These are phyloP conservation scores for Pemphigus obesinymphae DNA, from an alignment of 1,140 invertebrate species.

Conservation along the genomic window DNA sequence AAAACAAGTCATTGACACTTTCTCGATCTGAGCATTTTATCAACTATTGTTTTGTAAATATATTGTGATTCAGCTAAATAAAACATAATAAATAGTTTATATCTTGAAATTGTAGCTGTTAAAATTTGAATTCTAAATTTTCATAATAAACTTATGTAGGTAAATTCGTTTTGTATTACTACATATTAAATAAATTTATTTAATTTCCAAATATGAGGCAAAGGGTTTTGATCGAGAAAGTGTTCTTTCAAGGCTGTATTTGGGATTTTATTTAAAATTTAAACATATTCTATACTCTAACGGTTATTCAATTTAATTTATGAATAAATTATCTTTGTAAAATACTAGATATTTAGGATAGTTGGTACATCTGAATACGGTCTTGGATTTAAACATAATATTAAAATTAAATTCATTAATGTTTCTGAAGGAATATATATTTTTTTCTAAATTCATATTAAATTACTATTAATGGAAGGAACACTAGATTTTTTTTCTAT, in stretches of 20 bases:
- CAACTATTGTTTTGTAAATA: background rate
- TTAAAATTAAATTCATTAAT: background rate
- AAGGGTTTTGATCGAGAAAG: conserved; percentile 2
- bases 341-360: background rate
- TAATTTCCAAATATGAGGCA: background rate
- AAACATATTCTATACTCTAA: background rate
- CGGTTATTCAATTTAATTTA: too few species aligned
- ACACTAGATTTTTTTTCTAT: background rate
- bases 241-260: conserved; percentile 4
- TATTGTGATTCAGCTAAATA: background rate
- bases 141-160: background rate
- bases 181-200: background rate
- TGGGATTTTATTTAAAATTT: background rate
- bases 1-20: conserved; percentile 13
- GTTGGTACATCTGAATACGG: background rate
- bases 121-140: background rate
- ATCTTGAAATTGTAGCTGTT: background rate
- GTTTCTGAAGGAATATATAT: background rate
- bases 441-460: background rate
- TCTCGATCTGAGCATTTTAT: background rate
- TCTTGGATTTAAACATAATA: background rate
- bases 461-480: background rate
- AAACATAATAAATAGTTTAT: background rate
- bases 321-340: background rate
- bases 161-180: background rate